Evolutionary conservation across 2,888 invertebrate genomes (phyloP).

Genomic region (Parnassius orleans): DNA sequence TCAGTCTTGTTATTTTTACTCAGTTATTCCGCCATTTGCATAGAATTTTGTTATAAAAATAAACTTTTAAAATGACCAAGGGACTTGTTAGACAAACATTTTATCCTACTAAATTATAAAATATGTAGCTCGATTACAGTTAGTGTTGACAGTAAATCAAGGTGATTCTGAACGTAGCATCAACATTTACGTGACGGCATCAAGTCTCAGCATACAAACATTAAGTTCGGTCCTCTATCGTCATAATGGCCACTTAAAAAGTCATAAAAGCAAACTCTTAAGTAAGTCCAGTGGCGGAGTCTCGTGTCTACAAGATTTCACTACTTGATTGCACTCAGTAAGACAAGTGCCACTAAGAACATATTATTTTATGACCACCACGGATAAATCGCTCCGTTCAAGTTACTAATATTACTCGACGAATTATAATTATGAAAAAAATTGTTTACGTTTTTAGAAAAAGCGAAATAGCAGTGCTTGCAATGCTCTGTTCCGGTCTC

Average conservation of each 20-base stretch:
- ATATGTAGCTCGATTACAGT: no score
- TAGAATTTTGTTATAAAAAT: no score
- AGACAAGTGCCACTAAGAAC: constrained; percentile 10
- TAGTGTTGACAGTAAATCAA: no score
- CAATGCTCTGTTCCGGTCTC: no score
- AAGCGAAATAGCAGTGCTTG: no score
- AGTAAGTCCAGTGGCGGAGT: constrained; percentile 39
- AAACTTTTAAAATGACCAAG: no score
- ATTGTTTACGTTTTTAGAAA: no score
- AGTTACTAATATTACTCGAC: neutral
- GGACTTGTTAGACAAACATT: no score
- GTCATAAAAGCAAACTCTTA: constrained; percentile 65
- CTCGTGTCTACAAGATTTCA: constrained; percentile 42
- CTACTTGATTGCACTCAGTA: constrained; percentile 18
- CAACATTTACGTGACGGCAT: constrained; percentile 39
- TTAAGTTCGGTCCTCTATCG: constrained; percentile 58
- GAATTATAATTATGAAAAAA: no score
- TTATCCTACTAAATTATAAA: no score
- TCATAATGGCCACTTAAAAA: constrained; percentile 74
- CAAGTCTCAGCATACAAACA: constrained; percentile 56
- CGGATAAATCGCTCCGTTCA: neutral
- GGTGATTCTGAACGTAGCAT: constrained; percentile 43
- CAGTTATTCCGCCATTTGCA: no score
- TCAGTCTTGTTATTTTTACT: no score
- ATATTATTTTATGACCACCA: constrained; percentile 19